These are phyloP conservation scores for Siniperca undulata DNA, from an alignment of 2,797 vertebrate genomes.

Conservation along the genomic window DNA sequence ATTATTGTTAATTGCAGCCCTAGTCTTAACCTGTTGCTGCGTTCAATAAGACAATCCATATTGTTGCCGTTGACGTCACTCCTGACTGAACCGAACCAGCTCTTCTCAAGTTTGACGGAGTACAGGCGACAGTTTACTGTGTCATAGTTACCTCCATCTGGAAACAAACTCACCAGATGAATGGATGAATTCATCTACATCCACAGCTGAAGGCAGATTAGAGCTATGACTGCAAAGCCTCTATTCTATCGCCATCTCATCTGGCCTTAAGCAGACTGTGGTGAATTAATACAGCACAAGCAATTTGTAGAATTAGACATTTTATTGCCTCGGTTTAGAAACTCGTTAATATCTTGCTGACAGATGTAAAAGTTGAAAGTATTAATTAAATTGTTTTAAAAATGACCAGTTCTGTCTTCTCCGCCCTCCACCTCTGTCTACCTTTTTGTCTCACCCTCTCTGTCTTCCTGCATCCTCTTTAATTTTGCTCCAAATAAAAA, in stretches of 20 bases:
- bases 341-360: constrained; percentile 36
- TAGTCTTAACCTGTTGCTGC: neutral
- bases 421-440: neutral
- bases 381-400: neutral
- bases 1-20: neutral
- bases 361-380: constrained; percentile 14
- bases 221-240: neutral
- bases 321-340: constrained; percentile 17
- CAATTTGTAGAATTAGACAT: constrained; percentile 39
- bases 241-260: constrained; percentile 8
- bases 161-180: neutral
- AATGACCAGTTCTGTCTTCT: neutral
- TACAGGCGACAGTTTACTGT: neutral
- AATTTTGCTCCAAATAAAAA: constrained; percentile 32
- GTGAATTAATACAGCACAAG: constrained; percentile 34
- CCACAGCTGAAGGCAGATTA: constrained; percentile 9
- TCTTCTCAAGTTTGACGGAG: neutral
- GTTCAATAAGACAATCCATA: neutral
- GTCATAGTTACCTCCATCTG: neutral
- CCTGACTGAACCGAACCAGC: too few species aligned
- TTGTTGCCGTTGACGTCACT: neutral
- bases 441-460: neutral
- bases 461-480: constrained; percentile 11
- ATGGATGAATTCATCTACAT: neutral
- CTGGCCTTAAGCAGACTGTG: neutral